A percentile compares a stretch with the other conserved stretches of the same genome.
Evolutionary conservation across 2,113 vertebrate genomes (phyloP).

Genomic region (Hippocampus barbouri): DNA sequence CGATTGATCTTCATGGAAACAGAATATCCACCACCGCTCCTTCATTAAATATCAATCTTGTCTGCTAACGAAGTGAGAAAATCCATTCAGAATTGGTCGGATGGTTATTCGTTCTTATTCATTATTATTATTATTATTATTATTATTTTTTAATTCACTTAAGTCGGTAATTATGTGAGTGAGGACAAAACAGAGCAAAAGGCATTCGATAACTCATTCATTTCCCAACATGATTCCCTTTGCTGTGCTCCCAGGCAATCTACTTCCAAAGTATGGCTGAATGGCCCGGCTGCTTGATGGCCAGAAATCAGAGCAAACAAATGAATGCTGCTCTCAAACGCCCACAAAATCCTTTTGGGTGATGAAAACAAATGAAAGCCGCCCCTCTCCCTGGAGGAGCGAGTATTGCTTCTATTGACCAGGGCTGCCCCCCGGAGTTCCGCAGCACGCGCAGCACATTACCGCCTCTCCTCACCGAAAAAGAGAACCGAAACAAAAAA

Average conservation of each 20-base stretch:
- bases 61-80: neutral
- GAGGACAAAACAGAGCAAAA: neutral
- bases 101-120: neutral
- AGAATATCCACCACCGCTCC: neutral
- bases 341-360: conserved; percentile 33
- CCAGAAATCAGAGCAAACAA: conserved; percentile 38
- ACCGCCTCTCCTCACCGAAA: conserved; percentile 48
- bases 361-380: conserved; percentile 40
- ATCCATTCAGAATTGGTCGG: neutral
- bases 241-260: conserved; percentile 1
- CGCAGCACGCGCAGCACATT: conserved; percentile 56
- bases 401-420: conserved; percentile 53
- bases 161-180: neutral
- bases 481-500: conserved; percentile 22
- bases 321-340: conserved; percentile 38
- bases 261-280: conserved; percentile 1
- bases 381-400: conserved; percentile 24
- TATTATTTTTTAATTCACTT: neutral
- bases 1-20: no score
- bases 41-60: neutral
- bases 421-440: conserved; percentile 27
- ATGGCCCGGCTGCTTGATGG: conserved; percentile 21
- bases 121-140: no score
- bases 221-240: neutral
- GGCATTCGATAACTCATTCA: neutral